Conservation (phyloP, 1,140 invertebrate genomes). For the Rhizoglyphus robini region DNA sequence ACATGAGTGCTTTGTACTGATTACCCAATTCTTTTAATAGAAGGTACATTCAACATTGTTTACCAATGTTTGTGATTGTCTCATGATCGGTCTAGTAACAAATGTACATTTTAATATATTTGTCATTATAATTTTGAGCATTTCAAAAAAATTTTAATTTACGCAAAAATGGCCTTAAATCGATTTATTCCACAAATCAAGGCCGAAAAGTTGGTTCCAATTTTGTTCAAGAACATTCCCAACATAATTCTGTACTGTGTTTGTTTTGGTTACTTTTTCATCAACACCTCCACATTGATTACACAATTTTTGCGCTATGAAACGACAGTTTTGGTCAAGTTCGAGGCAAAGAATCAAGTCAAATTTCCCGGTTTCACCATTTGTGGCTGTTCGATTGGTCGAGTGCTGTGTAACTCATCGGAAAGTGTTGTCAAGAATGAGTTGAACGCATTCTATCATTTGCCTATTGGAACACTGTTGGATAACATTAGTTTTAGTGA, state of each 20-base stretch:
- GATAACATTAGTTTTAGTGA: background rate
- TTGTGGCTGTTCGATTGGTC: background rate
- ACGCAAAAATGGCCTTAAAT: background rate
- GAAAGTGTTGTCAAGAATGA: no score
- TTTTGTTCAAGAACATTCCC: background rate
- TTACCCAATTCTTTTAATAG: no score
- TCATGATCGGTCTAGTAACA: no score
- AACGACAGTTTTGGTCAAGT: background rate
- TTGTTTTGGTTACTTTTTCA: background rate
- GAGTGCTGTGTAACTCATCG: background rate
- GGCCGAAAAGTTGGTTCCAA: background rate
- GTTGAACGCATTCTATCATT: background rate
- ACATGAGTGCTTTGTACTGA: no score
- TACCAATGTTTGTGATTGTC: no score
- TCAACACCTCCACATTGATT: background rate
- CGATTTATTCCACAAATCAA: background rate
- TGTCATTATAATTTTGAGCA: no score
- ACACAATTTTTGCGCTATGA: background rate
- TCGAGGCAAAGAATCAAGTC: background rate
- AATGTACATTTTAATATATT: no score
- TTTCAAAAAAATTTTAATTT: no score
- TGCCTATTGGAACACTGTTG: background rate
- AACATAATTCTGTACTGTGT: background rate
- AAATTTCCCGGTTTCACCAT: constrained; percentile 10
- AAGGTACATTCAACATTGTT: no score